Percentiles rank a stretch among this genome's conserved stretches.
Conservation (phyloP, 2,888 invertebrate genomes). For the Creontiades dilutus region DNA sequence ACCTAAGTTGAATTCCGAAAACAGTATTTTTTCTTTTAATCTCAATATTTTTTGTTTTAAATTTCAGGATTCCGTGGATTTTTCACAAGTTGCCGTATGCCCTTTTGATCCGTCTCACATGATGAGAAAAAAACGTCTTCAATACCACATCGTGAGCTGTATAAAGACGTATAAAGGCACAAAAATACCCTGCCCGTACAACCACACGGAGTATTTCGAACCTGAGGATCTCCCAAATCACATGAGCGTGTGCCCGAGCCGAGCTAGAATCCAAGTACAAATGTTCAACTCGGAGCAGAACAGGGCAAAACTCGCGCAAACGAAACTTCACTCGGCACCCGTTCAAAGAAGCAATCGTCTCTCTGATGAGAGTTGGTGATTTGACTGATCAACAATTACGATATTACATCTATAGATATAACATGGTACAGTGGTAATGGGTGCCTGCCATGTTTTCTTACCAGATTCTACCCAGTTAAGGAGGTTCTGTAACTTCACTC, state of each 20-base stretch:
- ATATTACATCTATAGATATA: too few relatives aligned
- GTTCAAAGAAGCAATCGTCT: neutral
- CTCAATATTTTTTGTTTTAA: too few relatives aligned
- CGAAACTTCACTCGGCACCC: neutral
- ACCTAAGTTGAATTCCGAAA: too few relatives aligned
- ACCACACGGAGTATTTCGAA: conserved; percentile 74
- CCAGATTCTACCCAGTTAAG: too few relatives aligned
- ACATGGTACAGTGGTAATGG: too few relatives aligned
- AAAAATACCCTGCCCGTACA: conserved; percentile 74
- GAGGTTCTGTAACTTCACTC: too few relatives aligned
- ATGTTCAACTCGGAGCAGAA: neutral
- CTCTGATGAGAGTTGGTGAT: conserved; percentile 55
- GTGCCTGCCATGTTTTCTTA: too few relatives aligned
- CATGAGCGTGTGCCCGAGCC: conserved; percentile 65
- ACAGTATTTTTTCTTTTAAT: too few relatives aligned
- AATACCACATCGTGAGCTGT: conserved; percentile 74
- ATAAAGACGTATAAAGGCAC: conserved; percentile 72
- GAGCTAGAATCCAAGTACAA: conserved; percentile 6
- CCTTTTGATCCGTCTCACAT: conserved; percentile 72
- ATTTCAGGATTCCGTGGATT: conserved; percentile 38
- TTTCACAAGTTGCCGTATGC: conserved; percentile 65
- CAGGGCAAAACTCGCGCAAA: neutral
- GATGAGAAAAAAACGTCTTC: conserved; percentile 70
- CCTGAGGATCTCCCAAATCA: conserved; percentile 70
- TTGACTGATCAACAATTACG: conserved; percentile 33